These are phyloP conservation scores for Clunio marinus DNA, from an alignment of 2,888 invertebrate genomes.

Conservation along the genomic window DNA sequence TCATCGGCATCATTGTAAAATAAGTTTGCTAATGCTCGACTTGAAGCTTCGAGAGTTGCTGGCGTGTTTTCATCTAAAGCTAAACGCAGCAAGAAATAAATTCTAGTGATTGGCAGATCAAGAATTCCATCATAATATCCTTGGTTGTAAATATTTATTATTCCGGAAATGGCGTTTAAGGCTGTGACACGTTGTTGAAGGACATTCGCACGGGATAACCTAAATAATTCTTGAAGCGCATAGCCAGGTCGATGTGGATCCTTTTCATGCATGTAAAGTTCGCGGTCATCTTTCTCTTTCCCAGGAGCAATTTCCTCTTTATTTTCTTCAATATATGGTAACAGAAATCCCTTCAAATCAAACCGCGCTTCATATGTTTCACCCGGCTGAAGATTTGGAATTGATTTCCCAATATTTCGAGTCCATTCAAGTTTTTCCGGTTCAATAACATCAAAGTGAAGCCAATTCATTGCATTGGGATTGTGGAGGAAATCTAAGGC, in stretches of 20 bases:
- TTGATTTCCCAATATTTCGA: constrained; percentile 58
- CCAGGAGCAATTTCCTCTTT: constrained; percentile 56
- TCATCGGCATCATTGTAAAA: constrained; percentile 77
- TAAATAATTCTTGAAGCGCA: constrained; percentile 80
- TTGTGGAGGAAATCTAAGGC: constrained; percentile 59
- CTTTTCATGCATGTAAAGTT: constrained; percentile 87
- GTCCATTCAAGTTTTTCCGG: constrained; percentile 87
- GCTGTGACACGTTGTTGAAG: constrained; percentile 80
- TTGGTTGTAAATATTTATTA: constrained; percentile 64
- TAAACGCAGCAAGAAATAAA: constrained; percentile 75
- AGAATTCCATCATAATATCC: constrained; percentile 75
- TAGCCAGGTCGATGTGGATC: constrained; percentile 90
- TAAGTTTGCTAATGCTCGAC: constrained; percentile 70
- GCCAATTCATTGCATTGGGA: constrained; percentile 66
- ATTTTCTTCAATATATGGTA: constrained; percentile 61
- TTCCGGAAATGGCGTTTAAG: constrained; percentile 72
- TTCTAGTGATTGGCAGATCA: constrained; percentile 70
- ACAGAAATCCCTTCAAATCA: constrained; percentile 73
- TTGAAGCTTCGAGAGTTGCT: constrained; percentile 67
- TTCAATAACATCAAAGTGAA: constrained; percentile 83
- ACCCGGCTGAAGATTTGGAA: constrained; percentile 56
- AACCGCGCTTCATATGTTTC: constrained; percentile 75
- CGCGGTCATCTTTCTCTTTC: constrained; percentile 54
- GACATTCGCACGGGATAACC: constrained; percentile 70
- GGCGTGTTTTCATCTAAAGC: constrained; percentile 79